Conservation (phyloP, 37 sponge, comb jelly and placozoan species). For the Amphimedon queenslandica region DNA sequence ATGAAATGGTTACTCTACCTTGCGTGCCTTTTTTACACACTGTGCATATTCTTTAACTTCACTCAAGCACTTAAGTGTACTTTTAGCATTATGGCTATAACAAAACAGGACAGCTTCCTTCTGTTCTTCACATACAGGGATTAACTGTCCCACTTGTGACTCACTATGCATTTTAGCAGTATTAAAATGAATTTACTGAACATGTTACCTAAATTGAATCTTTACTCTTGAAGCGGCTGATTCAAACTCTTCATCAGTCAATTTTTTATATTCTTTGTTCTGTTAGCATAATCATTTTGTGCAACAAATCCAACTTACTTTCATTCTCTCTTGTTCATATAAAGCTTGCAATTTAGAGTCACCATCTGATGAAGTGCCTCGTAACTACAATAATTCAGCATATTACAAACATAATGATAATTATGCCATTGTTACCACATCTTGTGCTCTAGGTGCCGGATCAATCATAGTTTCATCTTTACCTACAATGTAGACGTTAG, state of each 20-base stretch:
- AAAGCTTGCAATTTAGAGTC: not conserved
- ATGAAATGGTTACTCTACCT: conserved; percentile 12
- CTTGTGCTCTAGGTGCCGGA: not conserved
- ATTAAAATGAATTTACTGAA: not conserved
- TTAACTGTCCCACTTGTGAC: conserved; percentile 1
- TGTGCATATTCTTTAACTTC: conserved; percentile 48
- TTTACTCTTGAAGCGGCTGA: conserved; percentile 13
- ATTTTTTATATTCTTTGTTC: conserved; percentile 33
- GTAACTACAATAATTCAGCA: not conserved
- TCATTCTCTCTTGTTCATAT: not conserved
- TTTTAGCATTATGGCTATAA: conserved; percentile 37
- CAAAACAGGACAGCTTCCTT: conserved; percentile 35
- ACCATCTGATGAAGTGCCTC: not conserved
- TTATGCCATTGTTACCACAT: not conserved
- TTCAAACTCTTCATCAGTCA: conserved; percentile 27
- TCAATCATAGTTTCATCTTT: not conserved
- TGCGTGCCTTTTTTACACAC: conserved; percentile 52
- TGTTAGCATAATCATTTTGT: not conserved
- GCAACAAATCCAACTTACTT: not conserved
- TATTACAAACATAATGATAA: not conserved
- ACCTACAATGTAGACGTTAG: too few species aligned
- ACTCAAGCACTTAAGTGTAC: conserved; percentile 39
- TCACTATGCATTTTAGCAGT: not conserved
- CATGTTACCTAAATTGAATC: conserved; percentile 37
- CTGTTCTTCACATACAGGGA: conserved; percentile 21